These are phyloP conservation scores for Cepaea nemoralis DNA, from an alignment of 1,140 invertebrate genomes.

Conservation along the genomic window DNA sequence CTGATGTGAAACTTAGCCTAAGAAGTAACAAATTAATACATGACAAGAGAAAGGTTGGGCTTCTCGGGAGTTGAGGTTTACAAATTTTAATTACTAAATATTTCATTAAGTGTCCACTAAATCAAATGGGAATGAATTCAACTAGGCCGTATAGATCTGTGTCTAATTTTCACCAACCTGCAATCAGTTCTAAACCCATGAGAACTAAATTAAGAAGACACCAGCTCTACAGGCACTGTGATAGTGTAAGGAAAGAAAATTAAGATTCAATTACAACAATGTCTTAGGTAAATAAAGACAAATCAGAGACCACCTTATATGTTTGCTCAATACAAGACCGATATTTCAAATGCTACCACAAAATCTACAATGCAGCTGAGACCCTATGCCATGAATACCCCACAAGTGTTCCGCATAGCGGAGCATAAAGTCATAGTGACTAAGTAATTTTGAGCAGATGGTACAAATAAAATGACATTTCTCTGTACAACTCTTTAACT, in stretches of 20 bases:
- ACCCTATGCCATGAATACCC: slow-evolving; percentile 46
- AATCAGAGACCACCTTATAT: not conserved
- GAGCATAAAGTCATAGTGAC: slow-evolving; percentile 36
- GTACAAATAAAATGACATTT: slow-evolving; percentile 34
- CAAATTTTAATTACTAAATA: too few relatives aligned
- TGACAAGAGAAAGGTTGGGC: too few relatives aligned
- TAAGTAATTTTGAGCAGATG: slow-evolving; percentile 37
- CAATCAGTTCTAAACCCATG: too few relatives aligned
- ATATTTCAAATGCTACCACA: slow-evolving; percentile 48
- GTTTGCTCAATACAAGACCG: slow-evolving; percentile 26
- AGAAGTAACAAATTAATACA: too few relatives aligned
- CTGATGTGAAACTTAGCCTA: not conserved
- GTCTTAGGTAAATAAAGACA: not conserved
- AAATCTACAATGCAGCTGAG: slow-evolving; percentile 38
- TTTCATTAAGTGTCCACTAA: too few relatives aligned
- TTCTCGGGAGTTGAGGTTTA: too few relatives aligned
- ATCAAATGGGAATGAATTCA: too few relatives aligned
- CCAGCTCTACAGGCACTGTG: slow-evolving; percentile 19
- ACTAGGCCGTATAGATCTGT: too few relatives aligned
- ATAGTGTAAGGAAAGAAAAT: slow-evolving; percentile 23
- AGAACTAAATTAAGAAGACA: not conserved
- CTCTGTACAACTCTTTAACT: slow-evolving; percentile 22
- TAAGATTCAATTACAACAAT: slow-evolving; percentile 6
- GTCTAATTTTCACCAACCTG: too few relatives aligned
- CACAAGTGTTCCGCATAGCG: slow-evolving; percentile 45